These are phyloP conservation scores for Megalops cyprinoides DNA, from an alignment of 2,797 vertebrate species.

Conservation along the genomic window DNA sequence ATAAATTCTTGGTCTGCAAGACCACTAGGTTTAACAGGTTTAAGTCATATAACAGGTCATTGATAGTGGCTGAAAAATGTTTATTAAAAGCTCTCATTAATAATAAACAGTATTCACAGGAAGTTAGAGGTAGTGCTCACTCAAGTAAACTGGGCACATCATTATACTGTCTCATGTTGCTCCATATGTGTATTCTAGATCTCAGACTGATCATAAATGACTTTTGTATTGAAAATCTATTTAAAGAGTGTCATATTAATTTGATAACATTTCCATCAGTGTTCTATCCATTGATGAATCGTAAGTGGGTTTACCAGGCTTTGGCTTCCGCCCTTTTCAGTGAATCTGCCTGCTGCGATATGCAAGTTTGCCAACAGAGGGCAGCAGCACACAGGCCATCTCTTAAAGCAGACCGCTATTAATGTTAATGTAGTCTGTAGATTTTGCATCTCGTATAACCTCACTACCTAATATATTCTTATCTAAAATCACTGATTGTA, in stretches of 20 bases:
- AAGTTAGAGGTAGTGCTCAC: too few species aligned
- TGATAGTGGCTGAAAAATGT: too few species aligned
- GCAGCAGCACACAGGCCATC: not conserved
- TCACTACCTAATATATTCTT: not conserved
- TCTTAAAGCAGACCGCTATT: not conserved
- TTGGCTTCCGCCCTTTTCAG: not conserved
- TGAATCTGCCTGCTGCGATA: not conserved
- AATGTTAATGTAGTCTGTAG: not conserved
- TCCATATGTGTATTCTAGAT: not conserved
- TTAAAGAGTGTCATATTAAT: slow-evolving; percentile 17
- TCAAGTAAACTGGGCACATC: not conserved
- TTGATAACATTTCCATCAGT: slow-evolving; percentile 10
- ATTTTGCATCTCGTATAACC: not conserved
- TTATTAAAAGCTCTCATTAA: too few species aligned
- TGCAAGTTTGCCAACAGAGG: not conserved
- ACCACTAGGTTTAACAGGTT: not conserved
- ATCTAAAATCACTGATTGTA: not conserved
- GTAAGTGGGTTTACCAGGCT: not conserved
- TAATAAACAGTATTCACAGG: too few species aligned
- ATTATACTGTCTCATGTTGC: not conserved
- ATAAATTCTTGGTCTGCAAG: not conserved
- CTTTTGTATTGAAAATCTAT: slow-evolving; percentile 7
- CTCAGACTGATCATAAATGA: not conserved
- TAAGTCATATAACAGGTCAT: too few species aligned
- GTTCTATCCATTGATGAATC: not conserved